These are phyloP conservation scores for Sycophila texana DNA, from an alignment of 2,888 invertebrate genomes.

Conservation along the genomic window DNA sequence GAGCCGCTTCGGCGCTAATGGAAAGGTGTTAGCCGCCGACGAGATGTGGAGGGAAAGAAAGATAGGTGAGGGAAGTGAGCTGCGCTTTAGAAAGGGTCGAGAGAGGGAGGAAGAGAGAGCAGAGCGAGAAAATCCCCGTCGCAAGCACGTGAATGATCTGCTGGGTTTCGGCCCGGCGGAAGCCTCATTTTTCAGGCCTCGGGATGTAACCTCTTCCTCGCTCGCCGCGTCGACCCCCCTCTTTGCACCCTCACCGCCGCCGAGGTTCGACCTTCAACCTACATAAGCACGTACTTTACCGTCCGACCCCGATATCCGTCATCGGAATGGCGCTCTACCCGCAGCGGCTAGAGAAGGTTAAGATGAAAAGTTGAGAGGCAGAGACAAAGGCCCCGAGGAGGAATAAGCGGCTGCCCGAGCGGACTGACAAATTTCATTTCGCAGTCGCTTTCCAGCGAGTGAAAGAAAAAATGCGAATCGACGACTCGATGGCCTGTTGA, in stretches of 20 bases:
- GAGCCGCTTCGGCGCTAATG: slow-evolving; percentile 27
- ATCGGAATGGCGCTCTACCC: slow-evolving; percentile 52
- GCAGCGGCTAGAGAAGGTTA: slow-evolving; percentile 32
- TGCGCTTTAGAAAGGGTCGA: background rate
- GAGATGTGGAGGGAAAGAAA: slow-evolving; percentile 19
- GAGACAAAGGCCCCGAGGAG: slow-evolving; percentile 4
- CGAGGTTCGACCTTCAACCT: slow-evolving; percentile 59
- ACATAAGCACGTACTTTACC: slow-evolving; percentile 58
- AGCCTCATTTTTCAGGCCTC: slow-evolving; percentile 65
- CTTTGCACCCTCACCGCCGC: background rate
- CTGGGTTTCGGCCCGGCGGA: slow-evolving; percentile 56
- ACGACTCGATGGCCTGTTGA: slow-evolving; percentile 1
- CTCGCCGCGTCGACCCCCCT: background rate
- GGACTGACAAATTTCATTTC: slow-evolving; percentile 48
- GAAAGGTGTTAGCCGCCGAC: slow-evolving; percentile 45
- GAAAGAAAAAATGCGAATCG: slow-evolving; percentile 42
- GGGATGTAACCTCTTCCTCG: slow-evolving; percentile 13
- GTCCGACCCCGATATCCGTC: slow-evolving; percentile 57
- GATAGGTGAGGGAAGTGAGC: background rate
- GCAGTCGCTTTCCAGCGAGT: background rate
- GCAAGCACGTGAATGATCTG: slow-evolving; percentile 59
- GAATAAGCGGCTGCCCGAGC: slow-evolving; percentile 16
- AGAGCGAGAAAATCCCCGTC: slow-evolving; percentile 49
- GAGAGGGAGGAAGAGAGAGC: slow-evolving; percentile 21
- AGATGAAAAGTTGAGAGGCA: slow-evolving; percentile 42